Evolutionary conservation across 2,113 vertebrate genomes (phyloP), one percentile per base, ranked within the genome.

Genomic region (Callaeas wilsoni): DNA sequence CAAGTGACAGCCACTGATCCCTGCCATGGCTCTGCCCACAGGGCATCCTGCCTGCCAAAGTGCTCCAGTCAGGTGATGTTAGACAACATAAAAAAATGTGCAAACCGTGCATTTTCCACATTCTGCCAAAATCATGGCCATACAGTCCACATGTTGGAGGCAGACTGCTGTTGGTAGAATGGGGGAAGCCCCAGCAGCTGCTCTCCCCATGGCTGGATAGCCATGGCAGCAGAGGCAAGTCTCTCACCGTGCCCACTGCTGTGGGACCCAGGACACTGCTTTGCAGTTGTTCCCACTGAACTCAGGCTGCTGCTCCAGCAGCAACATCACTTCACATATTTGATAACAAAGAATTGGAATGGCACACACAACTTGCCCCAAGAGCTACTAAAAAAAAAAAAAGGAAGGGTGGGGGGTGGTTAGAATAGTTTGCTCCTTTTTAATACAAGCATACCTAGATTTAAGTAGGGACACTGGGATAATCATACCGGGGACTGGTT

Each of bases 31-130:
- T 39, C 25, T 77, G 26, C 37, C 39, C n/a, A 17, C 15, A 17
- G 7, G 17, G 55, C 12, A 3, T 84, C 67, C 39, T 60, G 39
- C 1, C 0, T 18, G 49, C 0, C 1, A 69, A 82, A 63, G 32
- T 25, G 19, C 13, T 74, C 25, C 9, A 44, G 29, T 18, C 53
- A 64, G 25, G 44, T 26, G 25, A 37, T 13, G 26, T 26, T 60
- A 39, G 42, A 41, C 32, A 60, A 21, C 33, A 41, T 30, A 44
- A 42, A 65, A 64, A 64, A 35, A 17, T 2, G 60, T 22, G 37
- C 18, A 41, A 65, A 32, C 14, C 23, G 26, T 12, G 4, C 10
- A 4, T 89, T 79, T 88, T 21, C 46, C 37, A 75, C 17, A 53
- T 60, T 53, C 37, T 65, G 26, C 27, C 46, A 70, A 64, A 69